Base-by-base conservation (phyloP, 37 sponge, comb jelly and placozoan species). In the Ephydatia muelleri region DNA sequence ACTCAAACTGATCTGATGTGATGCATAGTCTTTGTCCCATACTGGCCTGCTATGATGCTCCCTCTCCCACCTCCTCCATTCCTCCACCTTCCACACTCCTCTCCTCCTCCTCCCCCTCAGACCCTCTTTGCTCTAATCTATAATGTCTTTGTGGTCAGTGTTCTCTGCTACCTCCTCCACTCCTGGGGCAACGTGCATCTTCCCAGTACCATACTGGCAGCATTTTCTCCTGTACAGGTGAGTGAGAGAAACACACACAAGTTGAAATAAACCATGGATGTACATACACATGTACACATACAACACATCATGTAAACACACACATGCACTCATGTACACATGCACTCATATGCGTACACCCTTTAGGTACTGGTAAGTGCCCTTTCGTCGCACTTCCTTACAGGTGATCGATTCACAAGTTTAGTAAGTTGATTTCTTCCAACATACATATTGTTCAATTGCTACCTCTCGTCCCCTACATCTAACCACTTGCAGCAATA, bases 201-300 rank as follows among this genome's bases (percentile, higher is more conserved):
- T 30, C 79, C 90, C 49, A 47, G 92, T 40, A 84, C 89, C 26
- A 43, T 96, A 13, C 92, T 93, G 27, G 89, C 97, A 39, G 97
- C 94, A 23, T 96, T 93, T 80, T 96, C 94, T 94, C 97, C 97
- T 48, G n/a, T 89, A 28, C 97, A 96, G 87, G 97, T 96, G 68
- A 28, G 70, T 64, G 25, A 11, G 2, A 11, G n/a, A n/a, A n/a
- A n/a, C n/a, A n/a, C n/a, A n/a, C n/a, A n/a, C n/a, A n/a, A n/a
- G n/a, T n/a, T 43, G 8, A 43, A 43, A 43, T 43, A 8, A 11
- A 43, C 4, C 47, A 43, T 43, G 47, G 6, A 43, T 43, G 8
- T 8, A 43, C 8, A 43, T 8, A 43, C 8, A 43, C 47, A 43
- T 43, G 8, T 8, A 43, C 8, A 43, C 47, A 43, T 43, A 43